Percentiles rank a stretch among this genome's conserved stretches.
These are phyloP conservation scores for Linnaemya vulpina DNA, from an alignment of 2,888 invertebrate species.

Conservation along the genomic window DNA sequence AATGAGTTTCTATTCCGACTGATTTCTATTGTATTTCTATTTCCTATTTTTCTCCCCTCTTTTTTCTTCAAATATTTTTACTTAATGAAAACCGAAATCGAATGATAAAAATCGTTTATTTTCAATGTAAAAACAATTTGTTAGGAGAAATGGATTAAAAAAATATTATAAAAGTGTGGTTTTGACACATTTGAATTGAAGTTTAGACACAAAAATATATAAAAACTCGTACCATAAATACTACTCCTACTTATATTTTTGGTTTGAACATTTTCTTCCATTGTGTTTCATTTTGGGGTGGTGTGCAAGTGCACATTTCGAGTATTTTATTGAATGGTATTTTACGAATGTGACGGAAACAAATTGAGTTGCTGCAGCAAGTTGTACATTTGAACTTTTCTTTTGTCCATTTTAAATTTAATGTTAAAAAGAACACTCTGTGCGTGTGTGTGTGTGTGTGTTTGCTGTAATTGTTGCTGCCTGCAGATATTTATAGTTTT, in stretches of 20 bases:
- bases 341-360: constrained; percentile 47
- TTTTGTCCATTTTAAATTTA: constrained; percentile 47
- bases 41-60: constrained; percentile 11
- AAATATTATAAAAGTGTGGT: constrained; percentile 66
- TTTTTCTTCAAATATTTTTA: constrained; percentile 24
- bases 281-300: background rate
- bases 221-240: background rate
- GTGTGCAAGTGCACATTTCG: background rate
- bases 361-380: constrained; percentile 55
- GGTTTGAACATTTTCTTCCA: constrained; percentile 22
- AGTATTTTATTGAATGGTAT: constrained; percentile 29
- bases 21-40: constrained; percentile 6
- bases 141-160: constrained; percentile 45
- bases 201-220: constrained; percentile 21
- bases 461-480: constrained; percentile 29
- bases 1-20: background rate
- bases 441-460: no score
- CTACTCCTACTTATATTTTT: constrained; percentile 18
- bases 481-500: constrained; percentile 41
- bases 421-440: constrained; percentile 17
- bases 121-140: constrained; percentile 52
- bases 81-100: constrained; percentile 62
- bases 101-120: constrained; percentile 61
- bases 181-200: constrained; percentile 66
- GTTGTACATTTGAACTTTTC: constrained; percentile 44